Percentiles rank a stretch among this genome's conserved stretches.
Evolutionary conservation across 2,888 invertebrate species (phyloP).

Genomic region (Sarcophaga rosellei): DNA sequence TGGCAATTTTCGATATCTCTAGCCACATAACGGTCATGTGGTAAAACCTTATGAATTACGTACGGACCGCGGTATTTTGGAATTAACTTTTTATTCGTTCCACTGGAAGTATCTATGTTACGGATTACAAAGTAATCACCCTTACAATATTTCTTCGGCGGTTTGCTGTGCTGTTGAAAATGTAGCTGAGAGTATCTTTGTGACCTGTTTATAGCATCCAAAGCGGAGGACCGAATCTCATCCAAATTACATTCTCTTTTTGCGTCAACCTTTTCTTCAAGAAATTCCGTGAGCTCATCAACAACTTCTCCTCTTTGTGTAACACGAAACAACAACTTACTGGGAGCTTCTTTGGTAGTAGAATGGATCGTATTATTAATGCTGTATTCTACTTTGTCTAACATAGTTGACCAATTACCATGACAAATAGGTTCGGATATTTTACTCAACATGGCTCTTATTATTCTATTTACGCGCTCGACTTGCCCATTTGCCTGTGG

Average conservation of each 20-base stretch:
- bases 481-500: constrained; percentile 47
- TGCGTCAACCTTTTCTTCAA: neutral
- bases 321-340: constrained; percentile 56
- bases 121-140: constrained; percentile 3
- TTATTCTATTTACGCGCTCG: constrained; percentile 50
- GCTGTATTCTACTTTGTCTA: constrained; percentile 56
- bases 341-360: constrained; percentile 40
- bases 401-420: constrained; percentile 25
- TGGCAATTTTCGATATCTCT: too few relatives aligned
- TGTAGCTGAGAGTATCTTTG: too few relatives aligned
- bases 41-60: too few relatives aligned
- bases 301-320: constrained; percentile 37
- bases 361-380: constrained; percentile 57
- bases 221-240: too few relatives aligned
- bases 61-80: too few relatives aligned
- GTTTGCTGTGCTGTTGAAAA: too few relatives aligned
- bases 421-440: constrained; percentile 44
- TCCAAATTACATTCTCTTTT: too few relatives aligned
- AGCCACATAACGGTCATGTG: too few relatives aligned
- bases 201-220: too few relatives aligned
- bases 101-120: neutral
- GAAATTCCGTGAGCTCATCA: constrained; percentile 34
- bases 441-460: constrained; percentile 49
- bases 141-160: constrained; percentile 9
- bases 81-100: neutral